These are phyloP conservation scores for Conus betulinus DNA, from an alignment of 1,140 invertebrate genomes.

Conservation along the genomic window DNA sequence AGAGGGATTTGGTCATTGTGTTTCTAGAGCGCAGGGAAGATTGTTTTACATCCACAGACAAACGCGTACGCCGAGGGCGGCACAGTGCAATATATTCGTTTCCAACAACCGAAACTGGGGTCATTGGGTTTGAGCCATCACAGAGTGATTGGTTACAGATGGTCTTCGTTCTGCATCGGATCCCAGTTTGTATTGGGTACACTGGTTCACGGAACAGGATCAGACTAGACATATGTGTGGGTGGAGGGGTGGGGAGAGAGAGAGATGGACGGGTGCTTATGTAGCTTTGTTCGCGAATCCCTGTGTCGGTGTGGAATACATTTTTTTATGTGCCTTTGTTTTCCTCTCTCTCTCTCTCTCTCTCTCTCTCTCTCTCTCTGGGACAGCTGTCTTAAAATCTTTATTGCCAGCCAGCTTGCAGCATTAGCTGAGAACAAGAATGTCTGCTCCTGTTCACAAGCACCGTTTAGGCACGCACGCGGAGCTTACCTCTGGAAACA, in stretches of 20 bases:
- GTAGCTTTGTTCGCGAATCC: too few species aligned
- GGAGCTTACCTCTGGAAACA: too few species aligned
- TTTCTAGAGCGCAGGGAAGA: background rate
- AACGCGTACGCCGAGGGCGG: background rate
- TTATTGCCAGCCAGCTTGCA: too few species aligned
- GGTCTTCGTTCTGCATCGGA: background rate
- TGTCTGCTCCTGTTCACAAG: too few species aligned
- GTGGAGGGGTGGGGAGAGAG: too few species aligned
- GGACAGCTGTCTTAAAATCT: background rate
- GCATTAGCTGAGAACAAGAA: too few species aligned
- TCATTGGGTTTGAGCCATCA: background rate
- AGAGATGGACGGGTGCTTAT: too few species aligned
- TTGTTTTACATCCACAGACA: background rate
- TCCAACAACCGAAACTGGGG: background rate
- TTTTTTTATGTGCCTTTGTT: background rate
- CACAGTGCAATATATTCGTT: background rate
- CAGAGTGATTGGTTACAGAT: background rate
- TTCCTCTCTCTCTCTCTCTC: slow-evolving; percentile 37
- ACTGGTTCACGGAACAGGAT: too few species aligned
- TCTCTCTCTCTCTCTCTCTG: slow-evolving; percentile 31
- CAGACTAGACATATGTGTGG: too few species aligned
- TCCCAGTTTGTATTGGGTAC: too few species aligned
- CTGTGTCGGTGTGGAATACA: background rate
- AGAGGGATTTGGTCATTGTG: background rate
- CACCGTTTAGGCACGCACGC: too few species aligned